A percentile compares a stretch with the other conserved stretches of the same genome.
phyloP scores from a whole-genome alignment of 2,797 vertebrate species.

The Leontopithecus rosalia region DNA sequence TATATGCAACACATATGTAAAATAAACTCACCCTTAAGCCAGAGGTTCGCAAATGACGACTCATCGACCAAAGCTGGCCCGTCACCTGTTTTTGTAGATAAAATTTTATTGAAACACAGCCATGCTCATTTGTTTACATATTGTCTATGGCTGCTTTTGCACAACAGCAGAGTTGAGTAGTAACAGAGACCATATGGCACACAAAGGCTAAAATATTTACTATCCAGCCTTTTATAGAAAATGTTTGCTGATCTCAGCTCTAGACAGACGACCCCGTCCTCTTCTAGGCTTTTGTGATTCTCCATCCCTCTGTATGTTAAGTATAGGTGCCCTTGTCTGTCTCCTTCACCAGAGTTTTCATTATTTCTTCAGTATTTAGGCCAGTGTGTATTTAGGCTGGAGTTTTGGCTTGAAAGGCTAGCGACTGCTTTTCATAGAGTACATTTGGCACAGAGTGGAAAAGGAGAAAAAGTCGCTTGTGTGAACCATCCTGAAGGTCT shows the following conservation, averaged over 20 bases:
- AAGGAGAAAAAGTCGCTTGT: neutral
- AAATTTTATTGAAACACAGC: neutral
- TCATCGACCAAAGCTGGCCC: neutral
- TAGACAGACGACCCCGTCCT: neutral
- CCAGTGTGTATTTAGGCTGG: neutral
- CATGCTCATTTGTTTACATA: neutral
- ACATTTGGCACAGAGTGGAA: neutral
- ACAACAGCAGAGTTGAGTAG: neutral
- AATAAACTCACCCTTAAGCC: neutral
- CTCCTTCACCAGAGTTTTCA: neutral
- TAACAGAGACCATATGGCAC: neutral
- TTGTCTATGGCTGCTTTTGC: neutral
- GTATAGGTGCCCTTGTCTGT: neutral
- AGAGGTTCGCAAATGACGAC: neutral
- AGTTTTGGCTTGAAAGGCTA: neutral
- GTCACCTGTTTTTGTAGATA: neutral
- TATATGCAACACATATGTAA: neutral
- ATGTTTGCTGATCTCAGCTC: neutral
- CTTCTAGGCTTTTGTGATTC: neutral
- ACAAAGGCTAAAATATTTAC: neutral
- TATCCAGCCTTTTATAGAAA: neutral
- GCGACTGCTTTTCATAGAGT: neutral
- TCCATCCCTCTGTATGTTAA: neutral
- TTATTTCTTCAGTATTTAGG: neutral
- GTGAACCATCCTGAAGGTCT: neutral